Evolutionary conservation across 2,113 vertebrate genomes (phyloP).

Genomic region (Egretta garzetta): DNA sequence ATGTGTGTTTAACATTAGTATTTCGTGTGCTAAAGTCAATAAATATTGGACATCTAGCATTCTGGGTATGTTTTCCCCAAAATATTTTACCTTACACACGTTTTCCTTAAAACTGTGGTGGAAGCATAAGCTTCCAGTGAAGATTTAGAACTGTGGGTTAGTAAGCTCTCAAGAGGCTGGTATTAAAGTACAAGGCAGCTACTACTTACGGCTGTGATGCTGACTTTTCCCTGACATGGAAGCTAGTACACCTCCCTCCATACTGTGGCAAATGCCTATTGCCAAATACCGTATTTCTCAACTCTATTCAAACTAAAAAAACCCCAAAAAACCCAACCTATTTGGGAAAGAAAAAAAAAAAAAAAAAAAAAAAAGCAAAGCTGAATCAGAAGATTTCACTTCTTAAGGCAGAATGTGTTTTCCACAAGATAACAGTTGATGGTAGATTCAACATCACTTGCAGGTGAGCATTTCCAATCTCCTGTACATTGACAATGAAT

Average conservation of each 20-base stretch:
- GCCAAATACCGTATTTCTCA: not conserved
- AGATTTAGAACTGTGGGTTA: not conserved
- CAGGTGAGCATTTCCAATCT: not conserved
- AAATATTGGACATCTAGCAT: not conserved
- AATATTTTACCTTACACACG: not conserved
- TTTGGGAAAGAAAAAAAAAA: too few relatives aligned
- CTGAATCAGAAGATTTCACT: not conserved
- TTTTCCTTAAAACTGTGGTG: not conserved
- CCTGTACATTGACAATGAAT: not conserved
- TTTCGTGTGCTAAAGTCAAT: not conserved
- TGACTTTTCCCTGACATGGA: not conserved
- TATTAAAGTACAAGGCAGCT: not conserved
- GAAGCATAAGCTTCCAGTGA: not conserved
- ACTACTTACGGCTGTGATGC: not conserved
- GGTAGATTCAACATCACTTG: not conserved
- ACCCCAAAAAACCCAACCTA: too few relatives aligned
- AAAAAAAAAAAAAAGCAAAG: too few relatives aligned
- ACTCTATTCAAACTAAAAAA: not conserved
- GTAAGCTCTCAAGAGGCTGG: not conserved
- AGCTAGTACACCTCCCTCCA: fast-evolving
- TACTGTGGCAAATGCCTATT: not conserved
- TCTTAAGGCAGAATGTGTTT: not conserved
- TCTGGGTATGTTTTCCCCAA: not conserved
- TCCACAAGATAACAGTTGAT: not conserved
- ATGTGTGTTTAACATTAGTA: not conserved